These are phyloP conservation scores for Phengaris alcon DNA, from an alignment of 2,888 invertebrate species.

Conservation along the genomic window DNA sequence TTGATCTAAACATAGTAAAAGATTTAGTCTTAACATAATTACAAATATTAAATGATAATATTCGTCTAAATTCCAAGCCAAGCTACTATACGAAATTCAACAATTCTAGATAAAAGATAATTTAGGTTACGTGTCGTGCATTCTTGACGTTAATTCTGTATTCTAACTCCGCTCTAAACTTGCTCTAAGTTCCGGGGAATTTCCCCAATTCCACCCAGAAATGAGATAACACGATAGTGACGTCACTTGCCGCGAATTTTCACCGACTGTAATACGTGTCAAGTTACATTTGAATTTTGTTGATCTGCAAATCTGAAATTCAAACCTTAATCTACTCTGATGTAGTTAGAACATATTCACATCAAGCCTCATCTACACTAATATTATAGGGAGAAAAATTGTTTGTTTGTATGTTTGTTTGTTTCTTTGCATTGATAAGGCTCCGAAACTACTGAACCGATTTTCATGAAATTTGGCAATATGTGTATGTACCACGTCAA, in stretches of 20 bases:
- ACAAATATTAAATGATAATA: too few relatives aligned
- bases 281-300: not conserved
- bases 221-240: not conserved
- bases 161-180: slow-evolving; percentile 9
- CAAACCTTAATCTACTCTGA: not conserved
- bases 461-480: too few relatives aligned
- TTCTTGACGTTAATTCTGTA: not conserved
- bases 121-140: slow-evolving; percentile 14
- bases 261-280: not conserved
- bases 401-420: too few relatives aligned
- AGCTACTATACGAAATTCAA: not conserved
- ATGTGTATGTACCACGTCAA: too few relatives aligned
- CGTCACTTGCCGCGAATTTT: not conserved
- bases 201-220: slow-evolving; percentile 1
- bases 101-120: slow-evolving; percentile 4
- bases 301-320: not conserved
- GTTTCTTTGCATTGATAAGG: too few relatives aligned
- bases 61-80: too few relatives aligned
- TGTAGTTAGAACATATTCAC: too few relatives aligned
- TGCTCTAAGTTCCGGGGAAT: not conserved
- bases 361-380: too few relatives aligned
- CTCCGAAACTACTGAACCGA: too few relatives aligned
- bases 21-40: too few relatives aligned
- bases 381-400: too few relatives aligned
- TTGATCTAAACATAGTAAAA: too few relatives aligned